Base-by-base conservation (phyloP, 2,888 invertebrate genomes). In the Athrips mouffetella region DNA sequence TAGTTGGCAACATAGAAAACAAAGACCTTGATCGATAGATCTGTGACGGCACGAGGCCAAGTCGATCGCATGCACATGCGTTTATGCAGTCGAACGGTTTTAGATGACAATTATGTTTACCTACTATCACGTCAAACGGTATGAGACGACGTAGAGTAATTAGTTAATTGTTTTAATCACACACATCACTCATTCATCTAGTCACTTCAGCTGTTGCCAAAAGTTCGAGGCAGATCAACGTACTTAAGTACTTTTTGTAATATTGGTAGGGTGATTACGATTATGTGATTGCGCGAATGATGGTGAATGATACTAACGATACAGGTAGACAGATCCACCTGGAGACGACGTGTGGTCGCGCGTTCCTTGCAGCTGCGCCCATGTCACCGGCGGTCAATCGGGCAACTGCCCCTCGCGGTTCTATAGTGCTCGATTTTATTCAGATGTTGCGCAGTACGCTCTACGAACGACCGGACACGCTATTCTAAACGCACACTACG, bases 311-410 rank as follows among this genome's bases (percentile, higher is more conserved):
- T 76, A 83, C 83, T 80, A 75, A 87, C 87, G 80, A 82, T 57
- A 77, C 65, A 52, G 89, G 89, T 53, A 75, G 66, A 57, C 88
- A 82, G 64, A 89, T 86, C 89, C 89, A 89, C 69, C 89, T 73
- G 69, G 80, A 76, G 54, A 89, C 80, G 53, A 86, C 84, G 76
- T 87, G 80, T n/a, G 87, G 88, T 39, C 89, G 81, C 52, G 88
- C 76, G 77, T 85, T 85, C 65, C 63, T 88, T 60, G 85, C 82
- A 50, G 88, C 82, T 55, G 85, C 86, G 63, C 89, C 89, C 89
- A 89, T 89, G 70, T 76, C 83, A 79, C 71, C 65, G 65, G 67
- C 76, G 73, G 65, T 71, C 80, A 74, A 81, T 76, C 62, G 65
- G 62, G 65, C 65, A 63, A 80, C 80, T 83, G 81, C 69, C 68